A percentile compares a stretch with the other conserved stretches of the same genome.
Evolutionary conservation across 2,797 vertebrate species (phyloP).

Genomic region (Enteromius thamalakanensis): DNA sequence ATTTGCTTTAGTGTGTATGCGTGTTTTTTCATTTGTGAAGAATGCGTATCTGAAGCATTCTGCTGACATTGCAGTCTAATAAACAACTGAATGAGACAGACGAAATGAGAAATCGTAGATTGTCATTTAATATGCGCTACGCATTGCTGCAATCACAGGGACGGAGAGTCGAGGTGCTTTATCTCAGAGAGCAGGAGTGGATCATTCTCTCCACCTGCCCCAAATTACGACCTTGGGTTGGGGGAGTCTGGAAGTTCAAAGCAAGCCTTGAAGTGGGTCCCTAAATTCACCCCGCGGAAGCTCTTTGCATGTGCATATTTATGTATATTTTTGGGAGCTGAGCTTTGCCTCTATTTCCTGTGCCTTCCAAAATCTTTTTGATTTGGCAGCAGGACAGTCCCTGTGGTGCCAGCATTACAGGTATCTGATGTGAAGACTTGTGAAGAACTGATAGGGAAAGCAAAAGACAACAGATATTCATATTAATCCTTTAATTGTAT

Average conservation of each 20-base stretch:
- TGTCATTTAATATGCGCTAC: slow-evolving; percentile 48
- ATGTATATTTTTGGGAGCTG: neutral
- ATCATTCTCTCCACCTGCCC: slow-evolving; percentile 65
- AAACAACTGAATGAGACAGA: slow-evolving; percentile 1
- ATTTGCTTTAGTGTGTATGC: slow-evolving; percentile 17
- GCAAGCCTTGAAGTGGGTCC: slow-evolving; percentile 16
- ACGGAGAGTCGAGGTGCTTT: slow-evolving; percentile 60
- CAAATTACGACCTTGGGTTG: slow-evolving; percentile 64
- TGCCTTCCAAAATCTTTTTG: neutral
- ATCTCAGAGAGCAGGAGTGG: slow-evolving; percentile 74
- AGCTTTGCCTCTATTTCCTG: neutral
- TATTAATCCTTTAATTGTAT: slow-evolving; percentile 26
- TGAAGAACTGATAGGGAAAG: neutral
- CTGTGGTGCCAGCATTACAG: neutral
- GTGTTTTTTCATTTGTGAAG: slow-evolving; percentile 48
- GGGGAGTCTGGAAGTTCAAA: slow-evolving; percentile 43
- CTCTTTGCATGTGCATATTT: slow-evolving; percentile 33
- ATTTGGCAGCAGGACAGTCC: neutral
- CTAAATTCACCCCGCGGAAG: slow-evolving; percentile 26
- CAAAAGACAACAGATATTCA: slow-evolving; percentile 22
- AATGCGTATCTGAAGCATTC: slow-evolving; percentile 53
- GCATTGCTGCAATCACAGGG: slow-evolving; percentile 36
- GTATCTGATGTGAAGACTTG: neutral
- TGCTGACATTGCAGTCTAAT: slow-evolving; percentile 62
- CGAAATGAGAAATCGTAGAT: slow-evolving; percentile 5